Evolutionary conservation across 1,140 invertebrate genomes (phyloP).

Genomic region (Atta colombica): DNA sequence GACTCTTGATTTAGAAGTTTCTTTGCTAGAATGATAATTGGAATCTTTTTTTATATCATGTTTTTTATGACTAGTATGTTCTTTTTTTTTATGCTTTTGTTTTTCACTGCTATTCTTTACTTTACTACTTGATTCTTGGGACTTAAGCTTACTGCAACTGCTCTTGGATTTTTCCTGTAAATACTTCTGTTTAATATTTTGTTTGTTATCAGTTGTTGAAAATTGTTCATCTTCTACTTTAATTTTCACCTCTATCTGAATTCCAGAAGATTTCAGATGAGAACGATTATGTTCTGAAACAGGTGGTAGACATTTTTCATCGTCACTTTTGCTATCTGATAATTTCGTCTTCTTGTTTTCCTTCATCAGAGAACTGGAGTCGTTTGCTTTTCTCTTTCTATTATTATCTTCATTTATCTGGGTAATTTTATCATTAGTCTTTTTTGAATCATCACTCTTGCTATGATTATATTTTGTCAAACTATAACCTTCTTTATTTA

Average conservation of each 20-base stretch:
- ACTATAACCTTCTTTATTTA: conserved; percentile 45
- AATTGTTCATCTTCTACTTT: conserved; percentile 65
- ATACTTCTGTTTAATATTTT: conserved; percentile 63
- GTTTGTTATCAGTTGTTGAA: conserved; percentile 62
- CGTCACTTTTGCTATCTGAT: conserved; percentile 68
- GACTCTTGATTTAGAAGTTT: conserved; percentile 78
- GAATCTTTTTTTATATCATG: conserved; percentile 82
- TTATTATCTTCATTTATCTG: conserved; percentile 61
- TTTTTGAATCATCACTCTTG: conserved; percentile 59
- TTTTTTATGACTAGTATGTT: conserved; percentile 64
- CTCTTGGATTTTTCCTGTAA: conserved; percentile 53
- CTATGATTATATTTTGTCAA: conserved; percentile 34
- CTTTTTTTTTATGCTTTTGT: conserved; percentile 65
- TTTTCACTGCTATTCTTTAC: conserved; percentile 68
- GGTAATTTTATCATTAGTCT: conserved; percentile 50
- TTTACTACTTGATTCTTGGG: conserved; percentile 68
- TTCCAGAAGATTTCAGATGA: conserved; percentile 53
- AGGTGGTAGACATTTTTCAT: conserved; percentile 48
- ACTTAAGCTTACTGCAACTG: conserved; percentile 56
- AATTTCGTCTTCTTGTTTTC: conserved; percentile 68
- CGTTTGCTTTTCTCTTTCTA: conserved; percentile 73
- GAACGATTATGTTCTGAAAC: conserved; percentile 53
- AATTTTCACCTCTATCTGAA: conserved; percentile 62
- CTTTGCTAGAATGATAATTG: conserved; percentile 80
- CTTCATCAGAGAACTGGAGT: conserved; percentile 43